phyloP scores from a whole-genome alignment of 2,113 vertebrate genomes.

The Nipponia nippon region DNA sequence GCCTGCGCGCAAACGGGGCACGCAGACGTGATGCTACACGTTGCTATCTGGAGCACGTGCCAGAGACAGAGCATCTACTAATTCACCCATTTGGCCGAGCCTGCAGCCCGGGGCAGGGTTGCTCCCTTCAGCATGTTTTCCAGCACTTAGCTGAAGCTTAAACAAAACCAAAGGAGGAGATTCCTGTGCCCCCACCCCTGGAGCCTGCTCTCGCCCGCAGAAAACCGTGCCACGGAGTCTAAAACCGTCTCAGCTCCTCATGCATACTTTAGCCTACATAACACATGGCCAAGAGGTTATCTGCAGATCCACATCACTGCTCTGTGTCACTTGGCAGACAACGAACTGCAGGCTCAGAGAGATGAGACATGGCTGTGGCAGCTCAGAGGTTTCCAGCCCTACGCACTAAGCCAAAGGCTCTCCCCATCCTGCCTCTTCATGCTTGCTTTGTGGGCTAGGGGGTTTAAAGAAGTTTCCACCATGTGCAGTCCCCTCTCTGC shows the following conservation, averaged over 20 bases:
- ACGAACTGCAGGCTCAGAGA: not conserved
- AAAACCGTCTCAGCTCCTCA: not conserved
- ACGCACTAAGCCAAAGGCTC: not conserved
- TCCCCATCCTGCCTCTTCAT: rapidly evolving
- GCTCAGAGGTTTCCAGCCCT: not conserved
- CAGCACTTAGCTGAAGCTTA: not conserved
- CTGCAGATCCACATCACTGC: not conserved
- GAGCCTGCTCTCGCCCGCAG: rapidly evolving
- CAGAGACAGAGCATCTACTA: not conserved
- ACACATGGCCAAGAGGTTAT: not conserved
- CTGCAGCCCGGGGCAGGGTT: not conserved
- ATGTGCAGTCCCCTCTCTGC: rapidly evolving
- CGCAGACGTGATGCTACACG: not conserved
- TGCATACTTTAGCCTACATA: not conserved
- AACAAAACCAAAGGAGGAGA: not conserved
- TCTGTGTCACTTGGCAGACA: not conserved
- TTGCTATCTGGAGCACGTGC: rapidly evolving
- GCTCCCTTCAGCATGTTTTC: not conserved
- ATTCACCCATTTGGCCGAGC: not conserved
- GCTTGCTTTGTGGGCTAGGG: not conserved
- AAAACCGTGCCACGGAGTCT: rapidly evolving
- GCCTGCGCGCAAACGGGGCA: not conserved
- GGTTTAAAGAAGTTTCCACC: not conserved
- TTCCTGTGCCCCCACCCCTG: not conserved
- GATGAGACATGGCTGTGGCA: not conserved